A percentile compares a stretch with the other conserved stretches of the same genome.
Evolutionary conservation across 30 jellyfish, hydroid and myxozoan genomes (phyloP).

Genomic region (Calvadosia cruxmelitensis): DNA sequence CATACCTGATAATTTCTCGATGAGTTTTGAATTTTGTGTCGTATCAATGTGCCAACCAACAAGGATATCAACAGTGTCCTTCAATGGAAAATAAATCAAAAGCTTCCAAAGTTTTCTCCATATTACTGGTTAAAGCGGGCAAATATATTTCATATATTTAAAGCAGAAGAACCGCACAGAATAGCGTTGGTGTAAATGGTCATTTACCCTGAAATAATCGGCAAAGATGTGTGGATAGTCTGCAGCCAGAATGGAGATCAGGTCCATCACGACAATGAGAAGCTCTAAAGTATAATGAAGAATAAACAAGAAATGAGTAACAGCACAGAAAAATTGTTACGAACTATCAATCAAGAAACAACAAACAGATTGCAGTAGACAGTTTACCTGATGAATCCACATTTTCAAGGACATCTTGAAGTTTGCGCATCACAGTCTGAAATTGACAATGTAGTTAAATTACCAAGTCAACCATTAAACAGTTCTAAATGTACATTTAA

Average conservation of each 20-base stretch:
- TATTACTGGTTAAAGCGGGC: too few species aligned
- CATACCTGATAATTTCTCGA: slow-evolving; percentile 53
- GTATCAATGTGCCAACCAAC: slow-evolving; percentile 99
- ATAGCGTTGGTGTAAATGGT: too few species aligned
- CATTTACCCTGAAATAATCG: slow-evolving; percentile 78
- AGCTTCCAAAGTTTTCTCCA: too few species aligned
- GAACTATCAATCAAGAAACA: too few species aligned
- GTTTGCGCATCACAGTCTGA: slow-evolving; percentile 83
- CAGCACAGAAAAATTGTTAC: too few species aligned
- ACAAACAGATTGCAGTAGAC: too few species aligned
- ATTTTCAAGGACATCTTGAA: slow-evolving; percentile 90
- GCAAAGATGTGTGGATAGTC: slow-evolving; percentile 89
- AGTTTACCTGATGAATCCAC: slow-evolving; percentile 96
- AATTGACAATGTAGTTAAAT: too few species aligned
- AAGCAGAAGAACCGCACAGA: too few species aligned
- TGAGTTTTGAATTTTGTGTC: slow-evolving; percentile 54
- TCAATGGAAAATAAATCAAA: neutral
- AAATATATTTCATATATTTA: too few species aligned
- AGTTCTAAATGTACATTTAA: too few species aligned
- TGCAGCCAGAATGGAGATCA: slow-evolving; percentile 36
- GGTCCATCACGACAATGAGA: slow-evolving; percentile 68
- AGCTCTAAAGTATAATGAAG: slow-evolving; percentile 29
- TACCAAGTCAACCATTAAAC: too few species aligned
- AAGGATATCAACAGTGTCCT: slow-evolving; percentile 90
- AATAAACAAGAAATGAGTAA: neutral